Evolutionary conservation across 2,797 vertebrate species (phyloP).

Genomic region (Lepus oiostolus): DNA sequence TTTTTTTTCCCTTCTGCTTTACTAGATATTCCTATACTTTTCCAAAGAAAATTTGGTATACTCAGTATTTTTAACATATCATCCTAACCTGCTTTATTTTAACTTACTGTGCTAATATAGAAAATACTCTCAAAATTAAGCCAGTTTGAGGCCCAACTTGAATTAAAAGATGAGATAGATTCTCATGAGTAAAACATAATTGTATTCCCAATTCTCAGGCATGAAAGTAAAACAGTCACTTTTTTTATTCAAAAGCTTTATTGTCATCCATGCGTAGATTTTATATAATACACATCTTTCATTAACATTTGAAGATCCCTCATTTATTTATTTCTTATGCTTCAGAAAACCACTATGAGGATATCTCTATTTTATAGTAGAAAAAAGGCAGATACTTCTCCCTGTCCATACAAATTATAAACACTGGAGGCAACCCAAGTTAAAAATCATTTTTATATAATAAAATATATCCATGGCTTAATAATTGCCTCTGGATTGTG

Average conservation of each 20-base stretch:
- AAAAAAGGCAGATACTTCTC: no score
- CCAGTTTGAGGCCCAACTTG: neutral
- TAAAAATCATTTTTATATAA: neutral
- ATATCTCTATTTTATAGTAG: no score
- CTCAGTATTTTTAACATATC: neutral
- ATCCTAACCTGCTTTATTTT: neutral
- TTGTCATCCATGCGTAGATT: no score
- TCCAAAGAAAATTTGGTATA: neutral
- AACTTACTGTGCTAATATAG: neutral
- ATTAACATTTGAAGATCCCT: no score
- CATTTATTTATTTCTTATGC: no score
- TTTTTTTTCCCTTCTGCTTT: neutral
- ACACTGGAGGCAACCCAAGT: no score
- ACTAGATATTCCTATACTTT: neutral
- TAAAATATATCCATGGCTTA: neutral
- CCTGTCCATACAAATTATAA: no score
- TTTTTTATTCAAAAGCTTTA: no score
- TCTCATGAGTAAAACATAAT: conserved; percentile 22
- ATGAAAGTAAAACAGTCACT: neutral
- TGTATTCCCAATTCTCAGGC: neutral
- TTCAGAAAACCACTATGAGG: no score
- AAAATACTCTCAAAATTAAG: conserved; percentile 25
- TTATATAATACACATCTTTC: no score
- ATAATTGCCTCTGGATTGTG: neutral
- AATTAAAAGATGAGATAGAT: conserved; percentile 4